Evolutionary conservation across 2,797 vertebrate genomes (phyloP).

Genomic region (Alcedo atthis): DNA sequence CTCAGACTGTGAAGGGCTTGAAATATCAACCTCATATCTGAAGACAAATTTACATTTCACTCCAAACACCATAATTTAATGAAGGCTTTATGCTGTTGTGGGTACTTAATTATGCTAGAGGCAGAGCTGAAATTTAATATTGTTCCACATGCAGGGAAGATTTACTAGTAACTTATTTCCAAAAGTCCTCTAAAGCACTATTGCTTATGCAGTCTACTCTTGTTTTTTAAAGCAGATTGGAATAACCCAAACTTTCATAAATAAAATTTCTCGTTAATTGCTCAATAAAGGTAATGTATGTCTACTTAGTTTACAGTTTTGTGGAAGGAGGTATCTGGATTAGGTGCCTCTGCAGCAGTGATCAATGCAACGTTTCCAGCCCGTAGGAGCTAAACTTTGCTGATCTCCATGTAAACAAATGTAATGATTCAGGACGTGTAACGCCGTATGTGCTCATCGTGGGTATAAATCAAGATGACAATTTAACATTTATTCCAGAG

Average conservation of each 20-base stretch:
- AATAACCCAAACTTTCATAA: slow-evolving; percentile 26
- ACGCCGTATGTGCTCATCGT: background rate
- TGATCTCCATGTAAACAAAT: slow-evolving; percentile 14
- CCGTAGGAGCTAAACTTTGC: background rate
- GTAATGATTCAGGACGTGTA: background rate
- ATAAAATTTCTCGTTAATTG: slow-evolving; percentile 59
- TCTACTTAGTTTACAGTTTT: background rate
- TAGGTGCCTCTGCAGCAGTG: background rate
- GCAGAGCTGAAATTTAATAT: slow-evolving; percentile 72
- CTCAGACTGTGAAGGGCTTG: slow-evolving; percentile 58
- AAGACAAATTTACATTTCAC: slow-evolving; percentile 81
- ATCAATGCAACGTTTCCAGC: slow-evolving; percentile 20
- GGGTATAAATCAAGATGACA: background rate
- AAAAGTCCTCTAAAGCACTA: slow-evolving; percentile 47
- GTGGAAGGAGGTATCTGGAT: background rate
- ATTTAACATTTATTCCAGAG: background rate
- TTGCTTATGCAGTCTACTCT: slow-evolving; percentile 19
- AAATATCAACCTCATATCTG: slow-evolving; percentile 75
- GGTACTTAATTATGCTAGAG: slow-evolving; percentile 77
- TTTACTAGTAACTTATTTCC: slow-evolving; percentile 62
- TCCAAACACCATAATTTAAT: slow-evolving; percentile 78
- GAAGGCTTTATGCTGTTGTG: slow-evolving; percentile 76
- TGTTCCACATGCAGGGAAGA: slow-evolving; percentile 57
- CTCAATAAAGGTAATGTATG: slow-evolving; percentile 14
- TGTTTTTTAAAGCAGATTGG: slow-evolving; percentile 29